These are phyloP conservation scores for Pygoscelis antarcticus DNA, from an alignment of 2,113 vertebrate species.

Conservation along the genomic window DNA sequence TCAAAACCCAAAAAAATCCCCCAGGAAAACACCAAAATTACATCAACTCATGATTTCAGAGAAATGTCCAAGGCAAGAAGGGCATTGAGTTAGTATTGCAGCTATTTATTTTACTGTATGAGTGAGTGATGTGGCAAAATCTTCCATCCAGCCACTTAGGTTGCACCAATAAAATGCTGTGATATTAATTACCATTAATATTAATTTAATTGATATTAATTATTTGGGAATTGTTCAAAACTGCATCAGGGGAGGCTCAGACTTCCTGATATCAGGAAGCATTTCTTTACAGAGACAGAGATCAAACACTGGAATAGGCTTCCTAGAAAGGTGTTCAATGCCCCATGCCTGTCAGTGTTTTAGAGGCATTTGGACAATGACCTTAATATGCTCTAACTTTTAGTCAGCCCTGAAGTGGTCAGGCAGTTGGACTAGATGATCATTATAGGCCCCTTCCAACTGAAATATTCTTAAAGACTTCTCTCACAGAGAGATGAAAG, in stretches of 20 bases:
- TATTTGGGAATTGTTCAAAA: not conserved
- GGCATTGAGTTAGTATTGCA: not conserved
- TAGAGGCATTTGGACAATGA: not conserved
- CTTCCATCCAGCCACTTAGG: not conserved
- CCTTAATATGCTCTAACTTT: not conserved
- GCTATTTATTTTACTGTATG: not conserved
- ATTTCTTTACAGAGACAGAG: not conserved
- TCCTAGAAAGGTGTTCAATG: not conserved
- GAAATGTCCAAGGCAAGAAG: not conserved
- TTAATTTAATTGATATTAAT: not conserved
- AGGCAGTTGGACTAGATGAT: not conserved
- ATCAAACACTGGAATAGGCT: not conserved
- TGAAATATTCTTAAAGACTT: not conserved
- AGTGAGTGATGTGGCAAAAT: not conserved
- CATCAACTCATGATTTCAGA: not conserved
- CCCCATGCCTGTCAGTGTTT: not conserved
- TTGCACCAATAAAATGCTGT: not conserved
- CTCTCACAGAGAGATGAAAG: not conserved
- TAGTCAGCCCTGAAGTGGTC: not conserved
- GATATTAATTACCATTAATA: not conserved
- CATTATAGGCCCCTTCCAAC: not conserved
- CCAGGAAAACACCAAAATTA: not conserved
- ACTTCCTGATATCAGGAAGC: not conserved
- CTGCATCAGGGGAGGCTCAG: not conserved
- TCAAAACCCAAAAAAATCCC: accelerated